Conservation (phyloP, 2,797 vertebrate species). For the Halcyon badia region DNA sequence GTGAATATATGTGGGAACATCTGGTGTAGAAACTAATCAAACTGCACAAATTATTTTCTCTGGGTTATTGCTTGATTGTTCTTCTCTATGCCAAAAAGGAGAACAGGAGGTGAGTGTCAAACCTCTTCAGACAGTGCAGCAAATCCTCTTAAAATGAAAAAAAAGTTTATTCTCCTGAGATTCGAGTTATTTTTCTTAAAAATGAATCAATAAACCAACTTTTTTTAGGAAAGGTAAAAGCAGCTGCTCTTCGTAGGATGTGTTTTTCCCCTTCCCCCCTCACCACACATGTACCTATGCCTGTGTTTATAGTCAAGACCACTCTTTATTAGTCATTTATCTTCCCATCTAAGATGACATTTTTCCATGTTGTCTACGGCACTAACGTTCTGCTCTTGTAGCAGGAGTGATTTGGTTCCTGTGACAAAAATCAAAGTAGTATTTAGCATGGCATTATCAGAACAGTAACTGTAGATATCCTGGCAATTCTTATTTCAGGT, state of each 20-base stretch:
- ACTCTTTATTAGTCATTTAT: neutral
- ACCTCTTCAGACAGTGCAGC: neutral
- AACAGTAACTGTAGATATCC: neutral
- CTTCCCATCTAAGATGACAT: neutral
- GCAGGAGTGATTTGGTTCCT: neutral
- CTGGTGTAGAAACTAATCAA: conserved; percentile 62
- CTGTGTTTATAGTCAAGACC: neutral
- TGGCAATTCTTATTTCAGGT: neutral
- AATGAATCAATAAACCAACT: neutral
- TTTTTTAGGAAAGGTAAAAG: neutral
- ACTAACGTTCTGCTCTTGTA: conserved; percentile 15
- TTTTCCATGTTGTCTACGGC: fast-evolving
- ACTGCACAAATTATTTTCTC: conserved; percentile 29
- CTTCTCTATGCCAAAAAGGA: neutral
- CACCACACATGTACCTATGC: neutral
- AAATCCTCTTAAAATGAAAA: neutral
- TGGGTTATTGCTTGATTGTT: conserved; percentile 21
- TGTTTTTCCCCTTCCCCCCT: neutral
- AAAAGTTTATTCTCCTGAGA: neutral
- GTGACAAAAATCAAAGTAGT: conserved; percentile 13
- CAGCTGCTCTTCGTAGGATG: neutral
- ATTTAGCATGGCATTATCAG: neutral
- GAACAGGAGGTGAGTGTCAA: neutral
- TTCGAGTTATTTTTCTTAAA: neutral
- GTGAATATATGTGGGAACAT: conserved; percentile 62